Evolutionary conservation across 2,797 vertebrate genomes (phyloP), one percentile per base, ranked within the genome.

Genomic region (Enteromius trimaculatus): DNA sequence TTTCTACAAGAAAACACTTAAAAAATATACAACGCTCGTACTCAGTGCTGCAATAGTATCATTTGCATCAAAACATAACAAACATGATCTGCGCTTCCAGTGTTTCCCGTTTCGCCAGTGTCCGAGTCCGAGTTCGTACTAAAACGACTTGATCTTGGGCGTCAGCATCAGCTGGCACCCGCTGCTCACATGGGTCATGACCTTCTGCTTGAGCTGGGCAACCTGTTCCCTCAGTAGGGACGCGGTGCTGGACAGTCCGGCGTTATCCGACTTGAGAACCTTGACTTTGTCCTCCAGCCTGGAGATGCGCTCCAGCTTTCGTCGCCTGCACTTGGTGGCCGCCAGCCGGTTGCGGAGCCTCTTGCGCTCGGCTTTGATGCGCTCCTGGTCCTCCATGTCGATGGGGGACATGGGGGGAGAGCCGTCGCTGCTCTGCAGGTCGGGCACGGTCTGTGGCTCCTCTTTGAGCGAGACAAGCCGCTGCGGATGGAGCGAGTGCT

Each of bases 241-340:
- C 0, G 97, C 97, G 1, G 97, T 96, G 88, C 76, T 96, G 4
- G 96, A 96, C 80, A 98, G 91, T 19, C 97, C 97, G 1, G 94
- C 95, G 92, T 98, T 98, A 91, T 98, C 97, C 0, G 94, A 93
- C 88, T 98, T 97, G 74, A 98, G 89, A 1, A 93, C 92, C 72
- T 97, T 97, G 69, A 99, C 97, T 74, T 97, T 97, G 88, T 98
- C 97, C 92, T 98, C 97, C 91, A 99, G 89, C 0, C 97, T 95
- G 1, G 97, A 93, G 93, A 99, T 98, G 83, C 97, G 95, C 92
- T 99, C 97, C 93, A 99, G 94, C 69, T 98, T 98, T 90, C 97
- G 92, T 91, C 92, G 94, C 88, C 97, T 94, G 92, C 97, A 99
- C 88, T 98, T 98, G 64, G 97, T 98, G 60, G 97, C 97, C 0